phyloP scores from a whole-genome alignment of 1,140 invertebrate genomes.

The Drosophila suzukii region DNA sequence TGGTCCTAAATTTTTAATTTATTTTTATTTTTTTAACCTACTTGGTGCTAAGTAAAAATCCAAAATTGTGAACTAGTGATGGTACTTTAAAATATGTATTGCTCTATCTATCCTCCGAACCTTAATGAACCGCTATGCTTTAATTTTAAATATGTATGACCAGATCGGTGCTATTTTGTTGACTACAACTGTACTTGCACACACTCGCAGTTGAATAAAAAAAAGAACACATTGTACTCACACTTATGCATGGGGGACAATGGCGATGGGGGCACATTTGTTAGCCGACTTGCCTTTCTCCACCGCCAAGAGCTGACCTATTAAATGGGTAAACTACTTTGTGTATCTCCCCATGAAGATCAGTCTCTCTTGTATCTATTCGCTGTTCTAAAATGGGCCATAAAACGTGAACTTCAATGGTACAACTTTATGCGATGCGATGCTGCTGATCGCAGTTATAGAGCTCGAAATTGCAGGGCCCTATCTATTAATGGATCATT shows the following conservation, averaged over 20 bases:
- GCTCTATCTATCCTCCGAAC: too few species aligned
- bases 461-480: slow-evolving; percentile 12
- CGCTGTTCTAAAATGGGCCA: slow-evolving; percentile 49
- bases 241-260: slow-evolving; percentile 43
- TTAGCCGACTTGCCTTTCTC: slow-evolving; percentile 39
- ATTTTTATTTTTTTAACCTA: not conserved
- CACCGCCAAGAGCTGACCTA: slow-evolving; percentile 41
- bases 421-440: slow-evolving; percentile 20
- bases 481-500: slow-evolving; percentile 26
- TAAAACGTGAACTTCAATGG: slow-evolving; percentile 47
- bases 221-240: slow-evolving; percentile 22
- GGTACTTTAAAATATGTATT: too few species aligned
- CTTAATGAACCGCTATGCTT: too few species aligned
- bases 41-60: too few species aligned
- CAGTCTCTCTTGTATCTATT: slow-evolving; percentile 36
- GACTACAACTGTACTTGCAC: slow-evolving; percentile 9
- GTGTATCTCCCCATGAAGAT: slow-evolving; percentile 48
- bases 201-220: slow-evolving; percentile 11
- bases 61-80: too few species aligned
- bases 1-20: not conserved
- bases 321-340: slow-evolving; percentile 53
- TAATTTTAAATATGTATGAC: not conserved
- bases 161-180: not conserved
- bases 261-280: slow-evolving; percentile 48
- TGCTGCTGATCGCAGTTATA: slow-evolving; percentile 24